Percentiles rank a stretch among this genome's conserved stretches.
These are phyloP conservation scores for Hapalemur alaotrensis DNA, from an alignment of 2,797 vertebrate species.

Conservation along the genomic window DNA sequence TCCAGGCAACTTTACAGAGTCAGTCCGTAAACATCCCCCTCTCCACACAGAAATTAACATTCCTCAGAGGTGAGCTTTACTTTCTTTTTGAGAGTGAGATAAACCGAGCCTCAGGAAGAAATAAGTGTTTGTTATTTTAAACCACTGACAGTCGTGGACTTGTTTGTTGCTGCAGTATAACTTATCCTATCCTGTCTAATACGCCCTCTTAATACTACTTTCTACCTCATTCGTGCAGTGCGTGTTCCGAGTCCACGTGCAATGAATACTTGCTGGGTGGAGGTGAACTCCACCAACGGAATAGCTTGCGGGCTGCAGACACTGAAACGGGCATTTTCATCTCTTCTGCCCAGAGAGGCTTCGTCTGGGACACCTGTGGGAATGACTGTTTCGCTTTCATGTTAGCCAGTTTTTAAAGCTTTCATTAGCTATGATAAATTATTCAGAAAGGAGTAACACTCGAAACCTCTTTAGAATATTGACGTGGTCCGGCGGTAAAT, in stretches of 20 bases:
- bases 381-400: background rate
- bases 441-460: constrained; percentile 15
- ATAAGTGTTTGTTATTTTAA: background rate
- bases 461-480: background rate
- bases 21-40: background rate
- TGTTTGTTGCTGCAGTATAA: background rate
- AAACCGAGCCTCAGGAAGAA: background rate
- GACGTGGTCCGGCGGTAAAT: background rate
- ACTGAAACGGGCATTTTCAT: background rate
- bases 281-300: background rate
- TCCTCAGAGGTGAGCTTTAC: background rate
- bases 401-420: background rate
- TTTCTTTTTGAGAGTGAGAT: background rate
- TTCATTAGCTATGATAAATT: constrained; percentile 17
- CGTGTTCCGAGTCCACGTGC: background rate
- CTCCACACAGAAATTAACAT: background rate
- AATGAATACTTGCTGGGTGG: background rate
- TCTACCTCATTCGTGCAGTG: fast-evolving
- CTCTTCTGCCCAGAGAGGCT: background rate
- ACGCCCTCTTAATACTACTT: too few relatives aligned
- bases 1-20: background rate
- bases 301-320: background rate
- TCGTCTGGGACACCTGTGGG: background rate
- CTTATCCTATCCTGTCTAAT: background rate
- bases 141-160: background rate